These are phyloP conservation scores for Callipepla squamata DNA, from an alignment of 2,113 vertebrate genomes.

Conservation along the genomic window DNA sequence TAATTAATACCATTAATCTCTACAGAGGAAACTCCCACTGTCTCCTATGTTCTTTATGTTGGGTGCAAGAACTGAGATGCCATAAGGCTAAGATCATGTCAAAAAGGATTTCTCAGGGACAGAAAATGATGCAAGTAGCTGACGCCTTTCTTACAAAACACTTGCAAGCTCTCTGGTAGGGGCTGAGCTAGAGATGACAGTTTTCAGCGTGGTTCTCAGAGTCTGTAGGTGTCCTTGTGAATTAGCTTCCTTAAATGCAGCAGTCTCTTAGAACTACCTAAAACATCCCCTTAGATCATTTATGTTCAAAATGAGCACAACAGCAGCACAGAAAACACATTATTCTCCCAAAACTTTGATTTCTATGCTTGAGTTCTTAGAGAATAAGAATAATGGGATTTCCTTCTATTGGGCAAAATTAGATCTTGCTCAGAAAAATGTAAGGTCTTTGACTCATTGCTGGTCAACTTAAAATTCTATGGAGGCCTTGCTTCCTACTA, in stretches of 20 bases:
- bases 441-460: background rate
- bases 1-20: background rate
- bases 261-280: background rate
- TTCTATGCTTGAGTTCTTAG: background rate
- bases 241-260: background rate
- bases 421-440: background rate
- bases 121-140: background rate
- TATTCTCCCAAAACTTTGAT: background rate
- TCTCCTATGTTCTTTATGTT: background rate
- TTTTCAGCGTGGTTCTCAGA: background rate
- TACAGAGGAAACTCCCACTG: background rate
- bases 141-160: background rate
- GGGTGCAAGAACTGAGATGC: background rate
- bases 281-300: background rate
- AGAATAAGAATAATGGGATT: background rate
- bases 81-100: background rate
- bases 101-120: background rate
- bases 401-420: background rate
- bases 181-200: background rate
- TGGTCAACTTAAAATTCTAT: background rate
- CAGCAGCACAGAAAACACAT: background rate
- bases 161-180: background rate
- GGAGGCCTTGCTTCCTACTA: background rate
- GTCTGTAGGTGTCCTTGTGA: background rate
- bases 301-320: background rate